Evolutionary conservation across 2,888 invertebrate species (phyloP), one percentile per base, ranked within the genome.

Genomic region (Tachina fera): DNA sequence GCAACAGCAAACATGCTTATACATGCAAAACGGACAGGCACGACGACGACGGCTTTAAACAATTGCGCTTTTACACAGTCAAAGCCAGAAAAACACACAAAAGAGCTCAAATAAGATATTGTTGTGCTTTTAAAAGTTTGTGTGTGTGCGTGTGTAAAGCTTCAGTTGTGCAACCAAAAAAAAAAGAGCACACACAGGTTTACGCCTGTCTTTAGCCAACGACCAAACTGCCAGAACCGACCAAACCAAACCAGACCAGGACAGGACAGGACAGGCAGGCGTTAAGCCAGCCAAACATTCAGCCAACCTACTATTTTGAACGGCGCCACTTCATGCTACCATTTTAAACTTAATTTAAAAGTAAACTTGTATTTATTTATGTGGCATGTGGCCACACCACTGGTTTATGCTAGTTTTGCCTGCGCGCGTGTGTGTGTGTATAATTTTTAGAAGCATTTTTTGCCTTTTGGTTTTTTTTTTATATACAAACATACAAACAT

Each of bases 381-480:
- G 72, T 83, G 85, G 79, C 82, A 83, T 83, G 83, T 72, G 83
- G 79, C 79, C 83, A 83, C 79, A 86, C 86, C 76, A 77, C 75
- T 68, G 76, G 71, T 68, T 72, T 76, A 45, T 80, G 56, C 45
- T 53, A 72, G 49, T 49, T 58, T 67, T 14, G 31, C 31, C 31
- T 31, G 6, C n/a, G 51, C 9, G 14, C 3, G 14, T 76, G 61
- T 78, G 51, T 63, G 51, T 63, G 16, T 14, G 31, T 31, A 43
- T 31, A 11, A 19, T 68, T 19, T 60, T n/a, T 14, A 14, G 63
- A 39, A 14, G n/a, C 56, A 61, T 80, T 65, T 14, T 79, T 49
- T 19, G 41, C 16, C 71, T 72, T n/a, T n/a, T n/a, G n/a, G 41
- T 43, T 39, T 53, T 74, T 74, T 68, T 68, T 70, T 19, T n/a